Percentiles rank a stretch among this genome's conserved stretches.
Evolutionary conservation across 2,113 vertebrate genomes (phyloP).

Genomic region (Poeciliopsis prolifica): DNA sequence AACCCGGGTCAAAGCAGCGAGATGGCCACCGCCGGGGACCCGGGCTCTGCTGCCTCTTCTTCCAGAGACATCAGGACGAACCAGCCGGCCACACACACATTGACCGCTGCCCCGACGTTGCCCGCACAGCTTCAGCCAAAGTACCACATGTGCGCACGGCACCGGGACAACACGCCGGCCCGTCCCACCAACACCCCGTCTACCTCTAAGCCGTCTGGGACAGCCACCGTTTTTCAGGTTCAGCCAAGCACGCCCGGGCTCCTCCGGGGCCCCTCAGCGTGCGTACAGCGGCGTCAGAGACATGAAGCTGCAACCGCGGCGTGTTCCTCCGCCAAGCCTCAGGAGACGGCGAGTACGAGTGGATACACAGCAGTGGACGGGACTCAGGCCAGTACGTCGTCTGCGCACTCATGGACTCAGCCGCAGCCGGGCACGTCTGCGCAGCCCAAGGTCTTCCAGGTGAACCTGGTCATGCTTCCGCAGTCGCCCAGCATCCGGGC

Average conservation of each 20-base stretch:
- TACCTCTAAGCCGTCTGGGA: constrained; percentile 57
- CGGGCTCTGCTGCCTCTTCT: constrained; percentile 54
- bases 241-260: constrained; percentile 56
- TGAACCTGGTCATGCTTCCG: constrained; percentile 34
- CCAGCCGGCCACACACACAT: constrained; percentile 41
- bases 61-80: constrained; percentile 56
- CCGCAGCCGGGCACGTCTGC: constrained; percentile 41
- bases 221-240: constrained; percentile 11
- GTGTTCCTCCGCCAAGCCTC: constrained; percentile 30
- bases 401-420: constrained; percentile 33
- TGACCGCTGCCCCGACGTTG: constrained; percentile 16
- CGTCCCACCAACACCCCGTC: constrained; percentile 35
- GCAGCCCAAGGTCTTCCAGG: constrained; percentile 15
- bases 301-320: not conserved
- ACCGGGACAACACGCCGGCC: constrained; percentile 25
- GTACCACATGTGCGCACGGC: constrained; percentile 15
- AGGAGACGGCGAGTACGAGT: constrained; percentile 33
- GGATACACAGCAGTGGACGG: constrained; percentile 33
- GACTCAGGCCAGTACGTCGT: constrained; percentile 65
- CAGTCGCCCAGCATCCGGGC: constrained; percentile 45
- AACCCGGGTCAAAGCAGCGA: constrained; percentile 33
- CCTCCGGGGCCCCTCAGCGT: constrained; percentile 31
- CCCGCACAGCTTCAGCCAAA: constrained; percentile 46
- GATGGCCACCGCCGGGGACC: constrained; percentile 10
- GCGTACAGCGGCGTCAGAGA: not conserved